Evolutionary conservation across 2,888 invertebrate species (phyloP).

Genomic region (Euzetes globulus): DNA sequence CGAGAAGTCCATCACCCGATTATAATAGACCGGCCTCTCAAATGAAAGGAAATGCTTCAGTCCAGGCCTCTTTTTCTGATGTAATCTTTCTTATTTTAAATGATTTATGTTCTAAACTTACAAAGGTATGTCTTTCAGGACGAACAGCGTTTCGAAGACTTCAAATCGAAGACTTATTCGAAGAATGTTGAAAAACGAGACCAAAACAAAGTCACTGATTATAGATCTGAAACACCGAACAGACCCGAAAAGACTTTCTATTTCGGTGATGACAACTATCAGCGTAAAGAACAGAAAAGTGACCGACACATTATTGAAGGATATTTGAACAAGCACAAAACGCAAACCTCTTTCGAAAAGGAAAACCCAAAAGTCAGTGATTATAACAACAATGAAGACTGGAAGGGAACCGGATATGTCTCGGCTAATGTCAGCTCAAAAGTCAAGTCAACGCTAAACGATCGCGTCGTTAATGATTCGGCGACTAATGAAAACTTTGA

Average conservation of each 20-base stretch:
- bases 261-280: conserved; percentile 17
- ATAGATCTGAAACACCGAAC: conserved; percentile 11
- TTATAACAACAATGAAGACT: conserved; percentile 20
- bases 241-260: conserved; percentile 11
- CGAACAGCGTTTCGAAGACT: background rate
- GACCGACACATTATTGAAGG: conserved; percentile 4
- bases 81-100: background rate
- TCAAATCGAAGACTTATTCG: background rate
- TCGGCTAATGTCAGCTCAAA: background rate
- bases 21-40: background rate
- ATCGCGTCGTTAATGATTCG: conserved; percentile 31
- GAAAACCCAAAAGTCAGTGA: background rate
- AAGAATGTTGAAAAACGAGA: background rate
- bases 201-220: background rate
- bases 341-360: background rate
- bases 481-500: conserved; percentile 32
- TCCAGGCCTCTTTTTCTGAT: conserved; percentile 37
- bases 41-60: conserved; percentile 37
- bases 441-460: conserved; percentile 21
- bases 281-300: background rate
- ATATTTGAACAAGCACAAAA: background rate
- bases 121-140: background rate
- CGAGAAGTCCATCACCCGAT: conserved; percentile 1
- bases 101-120: background rate
- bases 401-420: conserved; percentile 13